These are phyloP conservation scores for Chelon labrosus DNA, from an alignment of 2,797 vertebrate species.

Conservation along the genomic window DNA sequence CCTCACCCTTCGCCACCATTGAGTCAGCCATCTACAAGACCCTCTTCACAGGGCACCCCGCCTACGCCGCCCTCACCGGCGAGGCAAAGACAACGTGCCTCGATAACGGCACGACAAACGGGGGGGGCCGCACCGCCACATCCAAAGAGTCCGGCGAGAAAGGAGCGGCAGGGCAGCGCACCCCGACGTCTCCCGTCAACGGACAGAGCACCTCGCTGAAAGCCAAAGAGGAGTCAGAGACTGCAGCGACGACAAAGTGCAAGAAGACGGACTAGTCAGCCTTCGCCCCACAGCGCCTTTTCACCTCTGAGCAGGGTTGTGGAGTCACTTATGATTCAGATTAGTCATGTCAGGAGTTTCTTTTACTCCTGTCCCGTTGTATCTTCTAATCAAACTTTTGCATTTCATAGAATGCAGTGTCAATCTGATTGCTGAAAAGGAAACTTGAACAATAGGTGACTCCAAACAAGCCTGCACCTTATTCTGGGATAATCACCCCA, in stretches of 20 bases:
- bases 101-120: constrained; percentile 13
- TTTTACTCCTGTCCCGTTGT: neutral
- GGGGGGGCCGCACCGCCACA: neutral
- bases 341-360: constrained; percentile 23
- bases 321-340: constrained; percentile 58
- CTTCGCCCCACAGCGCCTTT: constrained; percentile 46
- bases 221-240: constrained; percentile 65
- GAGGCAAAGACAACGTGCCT: constrained; percentile 33
- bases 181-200: neutral
- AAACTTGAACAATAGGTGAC: constrained; percentile 25
- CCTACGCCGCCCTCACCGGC: constrained; percentile 72
- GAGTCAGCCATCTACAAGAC: constrained; percentile 86
- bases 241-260: neutral
- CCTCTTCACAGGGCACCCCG: constrained; percentile 84
- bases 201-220: constrained; percentile 26
- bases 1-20: constrained; percentile 85
- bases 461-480: constrained; percentile 48
- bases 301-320: constrained; percentile 47
- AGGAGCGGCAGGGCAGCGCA: neutral
- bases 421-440: constrained; percentile 21
- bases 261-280: constrained; percentile 80
- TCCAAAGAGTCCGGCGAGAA: constrained; percentile 51
- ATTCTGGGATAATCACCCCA: constrained; percentile 55
- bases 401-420: constrained; percentile 19
- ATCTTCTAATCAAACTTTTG: neutral